Conservation (phyloP, 2,113 vertebrate species). For the Globicephala melas region DNA sequence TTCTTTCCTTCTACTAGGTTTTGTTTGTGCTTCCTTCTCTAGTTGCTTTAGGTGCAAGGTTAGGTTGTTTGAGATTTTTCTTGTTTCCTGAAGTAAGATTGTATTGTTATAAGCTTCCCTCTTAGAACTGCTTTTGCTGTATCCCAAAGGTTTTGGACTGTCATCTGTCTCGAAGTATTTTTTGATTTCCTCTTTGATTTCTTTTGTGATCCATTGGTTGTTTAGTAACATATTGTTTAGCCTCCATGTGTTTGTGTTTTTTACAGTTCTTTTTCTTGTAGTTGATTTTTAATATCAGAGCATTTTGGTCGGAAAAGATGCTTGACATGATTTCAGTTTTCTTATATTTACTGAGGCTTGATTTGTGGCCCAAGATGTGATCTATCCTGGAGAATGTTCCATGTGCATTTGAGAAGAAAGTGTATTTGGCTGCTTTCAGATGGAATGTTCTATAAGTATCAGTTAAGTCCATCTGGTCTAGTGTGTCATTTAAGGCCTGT, state of each 20-base stretch:
- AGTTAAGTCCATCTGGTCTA: not conserved
- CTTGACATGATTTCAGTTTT: not conserved
- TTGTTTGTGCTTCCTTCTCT: not conserved
- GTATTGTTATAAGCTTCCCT: not conserved
- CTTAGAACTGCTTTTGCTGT: not conserved
- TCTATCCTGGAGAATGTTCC: not conserved
- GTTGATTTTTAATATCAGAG: not conserved
- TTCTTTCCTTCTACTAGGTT: not conserved
- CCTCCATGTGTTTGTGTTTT: too few relatives aligned
- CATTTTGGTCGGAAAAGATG: not conserved
- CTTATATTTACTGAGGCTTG: not conserved
- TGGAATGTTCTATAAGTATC: not conserved
- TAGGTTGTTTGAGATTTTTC: not conserved
- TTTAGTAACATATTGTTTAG: not conserved
- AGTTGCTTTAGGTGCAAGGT: not conserved
- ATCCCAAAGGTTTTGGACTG: not conserved
- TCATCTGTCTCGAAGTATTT: not conserved
- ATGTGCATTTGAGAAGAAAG: not conserved
- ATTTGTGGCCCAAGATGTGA: not conserved
- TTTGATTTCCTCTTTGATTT: not conserved
- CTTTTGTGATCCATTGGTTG: not conserved
- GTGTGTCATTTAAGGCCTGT: not conserved
- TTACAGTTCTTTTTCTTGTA: too few relatives aligned
- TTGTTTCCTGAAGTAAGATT: not conserved
- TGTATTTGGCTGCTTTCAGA: not conserved